Evolutionary conservation across 2,797 vertebrate species (phyloP).

Genomic region (Sylvilagus floridanus): DNA sequence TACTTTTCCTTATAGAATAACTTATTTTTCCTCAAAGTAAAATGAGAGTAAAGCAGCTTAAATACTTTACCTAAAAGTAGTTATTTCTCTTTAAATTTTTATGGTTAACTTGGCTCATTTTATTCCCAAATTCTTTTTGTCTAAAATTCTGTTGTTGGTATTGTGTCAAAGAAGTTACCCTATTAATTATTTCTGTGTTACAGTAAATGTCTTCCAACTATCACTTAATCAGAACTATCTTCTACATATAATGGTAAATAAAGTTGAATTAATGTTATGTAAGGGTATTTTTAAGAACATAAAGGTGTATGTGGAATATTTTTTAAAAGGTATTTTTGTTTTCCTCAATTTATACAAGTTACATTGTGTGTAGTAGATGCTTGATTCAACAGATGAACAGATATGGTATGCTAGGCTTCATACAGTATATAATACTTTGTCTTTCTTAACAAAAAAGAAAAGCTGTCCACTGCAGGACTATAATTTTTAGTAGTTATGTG

Average conservation of each 20-base stretch:
- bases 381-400: neutral
- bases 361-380: neutral
- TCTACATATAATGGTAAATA: constrained; percentile 9
- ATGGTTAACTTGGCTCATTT: neutral
- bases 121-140: constrained; percentile 47
- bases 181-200: constrained; percentile 54
- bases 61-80: neutral
- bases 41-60: neutral
- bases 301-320: constrained; percentile 24
- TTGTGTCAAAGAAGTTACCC: constrained; percentile 11
- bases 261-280: constrained; percentile 54
- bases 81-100: neutral
- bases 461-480: neutral
- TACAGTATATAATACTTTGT: constrained; percentile 5
- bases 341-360: constrained; percentile 45
- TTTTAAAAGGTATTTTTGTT: constrained; percentile 44
- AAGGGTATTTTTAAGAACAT: constrained; percentile 39
- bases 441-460: neutral
- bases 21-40: constrained; percentile 46
- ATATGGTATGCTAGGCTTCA: neutral
- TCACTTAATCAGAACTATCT: neutral
- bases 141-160: constrained; percentile 38
- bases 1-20: constrained; percentile 10
- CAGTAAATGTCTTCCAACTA: constrained; percentile 48
- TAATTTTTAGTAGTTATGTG: constrained; percentile 16